Percentiles rank a stretch among this genome's conserved stretches.
phyloP scores from a whole-genome alignment of 2,888 invertebrate species.

The Agonopterix subpropinquella region DNA sequence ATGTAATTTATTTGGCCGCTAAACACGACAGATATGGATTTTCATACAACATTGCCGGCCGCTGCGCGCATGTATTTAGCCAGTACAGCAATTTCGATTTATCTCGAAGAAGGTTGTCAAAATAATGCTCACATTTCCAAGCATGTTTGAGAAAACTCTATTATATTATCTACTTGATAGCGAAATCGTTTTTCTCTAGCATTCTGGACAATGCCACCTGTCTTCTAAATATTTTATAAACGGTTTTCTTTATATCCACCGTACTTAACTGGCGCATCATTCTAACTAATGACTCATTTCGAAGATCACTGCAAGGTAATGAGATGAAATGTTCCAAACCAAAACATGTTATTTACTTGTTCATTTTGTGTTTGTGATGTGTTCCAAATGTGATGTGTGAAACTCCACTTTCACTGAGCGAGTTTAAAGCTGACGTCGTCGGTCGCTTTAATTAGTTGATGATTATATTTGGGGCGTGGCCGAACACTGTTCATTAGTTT shows the following conservation, averaged over 20 bases:
- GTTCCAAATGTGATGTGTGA: constrained; percentile 48
- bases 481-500: constrained; percentile 17
- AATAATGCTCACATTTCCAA: no score
- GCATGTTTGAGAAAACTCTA: no score
- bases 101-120: no score
- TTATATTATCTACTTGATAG: no score
- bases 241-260: background rate
- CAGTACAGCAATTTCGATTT: no score
- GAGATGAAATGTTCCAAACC: constrained; percentile 39
- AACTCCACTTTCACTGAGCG: constrained; percentile 62
- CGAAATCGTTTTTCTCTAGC: no score
- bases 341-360: constrained; percentile 14
- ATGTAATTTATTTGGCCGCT: no score
- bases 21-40: no score
- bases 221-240: no score
- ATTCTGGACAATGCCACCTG: no score
- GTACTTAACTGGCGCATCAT: background rate
- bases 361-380: constrained; percentile 12
- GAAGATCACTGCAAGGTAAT: constrained; percentile 19
- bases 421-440: constrained; percentile 32
- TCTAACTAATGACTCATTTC: constrained; percentile 9
- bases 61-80: no score
- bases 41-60: no score
- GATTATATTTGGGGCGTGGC: constrained; percentile 33
- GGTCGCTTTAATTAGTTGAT: constrained; percentile 49